These are phyloP conservation scores for Psittacula derbiana DNA, from an alignment of 2,797 vertebrate species.

Conservation along the genomic window DNA sequence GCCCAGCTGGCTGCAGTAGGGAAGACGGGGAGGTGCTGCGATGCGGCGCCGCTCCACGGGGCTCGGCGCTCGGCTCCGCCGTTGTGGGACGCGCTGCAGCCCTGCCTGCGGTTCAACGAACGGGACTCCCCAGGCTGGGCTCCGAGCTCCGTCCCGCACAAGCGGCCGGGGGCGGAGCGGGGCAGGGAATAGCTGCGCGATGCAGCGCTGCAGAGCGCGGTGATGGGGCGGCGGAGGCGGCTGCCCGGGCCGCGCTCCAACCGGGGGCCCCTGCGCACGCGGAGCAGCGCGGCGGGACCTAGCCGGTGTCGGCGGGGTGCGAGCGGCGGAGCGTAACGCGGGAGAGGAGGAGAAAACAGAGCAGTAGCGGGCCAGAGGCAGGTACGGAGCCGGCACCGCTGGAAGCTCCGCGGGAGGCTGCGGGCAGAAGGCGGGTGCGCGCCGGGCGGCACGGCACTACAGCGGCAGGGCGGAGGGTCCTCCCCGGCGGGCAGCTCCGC, in stretches of 20 bases:
- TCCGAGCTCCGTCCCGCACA: neutral
- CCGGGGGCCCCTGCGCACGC: no score
- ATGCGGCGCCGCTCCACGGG: neutral
- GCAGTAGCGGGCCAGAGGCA: neutral
- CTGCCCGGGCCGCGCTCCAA: neutral
- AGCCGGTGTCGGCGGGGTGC: neutral
- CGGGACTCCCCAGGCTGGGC: neutral
- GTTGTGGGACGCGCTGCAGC: neutral
- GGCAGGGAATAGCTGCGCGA: neutral
- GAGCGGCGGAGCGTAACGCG: neutral
- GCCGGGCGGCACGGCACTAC: neutral
- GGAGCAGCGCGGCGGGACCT: neutral
- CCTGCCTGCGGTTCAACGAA: neutral
- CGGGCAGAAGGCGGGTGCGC: neutral
- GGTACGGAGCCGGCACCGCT: neutral
- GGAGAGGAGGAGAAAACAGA: neutral
- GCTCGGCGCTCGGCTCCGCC: neutral
- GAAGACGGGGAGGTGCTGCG: neutral
- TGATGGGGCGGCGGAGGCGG: no score
- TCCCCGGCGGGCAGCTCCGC: neutral
- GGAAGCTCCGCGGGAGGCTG: neutral
- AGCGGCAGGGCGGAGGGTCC: neutral
- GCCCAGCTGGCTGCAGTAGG: neutral
- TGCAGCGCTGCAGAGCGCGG: neutral
- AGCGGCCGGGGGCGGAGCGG: neutral